phyloP scores from a whole-genome alignment of 1,140 invertebrate genomes.

The Eriosoma lanigerum region DNA sequence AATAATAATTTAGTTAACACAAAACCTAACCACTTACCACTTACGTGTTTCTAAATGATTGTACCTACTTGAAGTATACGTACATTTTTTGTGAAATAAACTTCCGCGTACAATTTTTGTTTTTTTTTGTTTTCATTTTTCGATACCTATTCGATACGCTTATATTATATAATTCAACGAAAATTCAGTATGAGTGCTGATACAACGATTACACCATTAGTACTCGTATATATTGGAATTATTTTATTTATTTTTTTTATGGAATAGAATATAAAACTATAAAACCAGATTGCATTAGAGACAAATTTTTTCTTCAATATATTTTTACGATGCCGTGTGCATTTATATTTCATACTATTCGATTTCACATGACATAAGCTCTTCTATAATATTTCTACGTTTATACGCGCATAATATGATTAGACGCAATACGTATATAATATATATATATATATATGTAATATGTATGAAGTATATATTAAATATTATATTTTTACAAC shows the following conservation, averaged over 20 bases:
- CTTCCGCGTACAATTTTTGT: no score
- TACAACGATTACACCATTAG: neutral
- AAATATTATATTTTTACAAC: no score
- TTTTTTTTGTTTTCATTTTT: no score
- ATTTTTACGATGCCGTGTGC: slow-evolving; percentile 22
- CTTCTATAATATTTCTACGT: neutral
- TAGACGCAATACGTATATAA: no score
- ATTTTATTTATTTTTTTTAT: neutral
- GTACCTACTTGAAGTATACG: no score
- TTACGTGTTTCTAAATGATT: no score
- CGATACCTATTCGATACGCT: no score
- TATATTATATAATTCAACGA: no score
- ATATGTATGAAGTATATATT: no score
- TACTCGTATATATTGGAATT: neutral
- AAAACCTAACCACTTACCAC: no score
- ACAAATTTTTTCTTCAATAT: slow-evolving; percentile 36
- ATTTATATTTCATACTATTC: slow-evolving; percentile 14
- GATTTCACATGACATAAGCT: neutral
- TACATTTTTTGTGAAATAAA: no score
- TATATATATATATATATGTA: neutral
- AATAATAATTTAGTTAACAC: no score
- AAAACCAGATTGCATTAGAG: slow-evolving; percentile 42
- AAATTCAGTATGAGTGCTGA: neutral
- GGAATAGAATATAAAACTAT: slow-evolving; percentile 19
- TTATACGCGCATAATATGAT: slow-evolving; percentile 16